Percentiles rank a stretch among this genome's conserved stretches.
Conservation (phyloP, 35 echinoderm and acorn worm species). For the Nesometra sesokonis region DNA sequence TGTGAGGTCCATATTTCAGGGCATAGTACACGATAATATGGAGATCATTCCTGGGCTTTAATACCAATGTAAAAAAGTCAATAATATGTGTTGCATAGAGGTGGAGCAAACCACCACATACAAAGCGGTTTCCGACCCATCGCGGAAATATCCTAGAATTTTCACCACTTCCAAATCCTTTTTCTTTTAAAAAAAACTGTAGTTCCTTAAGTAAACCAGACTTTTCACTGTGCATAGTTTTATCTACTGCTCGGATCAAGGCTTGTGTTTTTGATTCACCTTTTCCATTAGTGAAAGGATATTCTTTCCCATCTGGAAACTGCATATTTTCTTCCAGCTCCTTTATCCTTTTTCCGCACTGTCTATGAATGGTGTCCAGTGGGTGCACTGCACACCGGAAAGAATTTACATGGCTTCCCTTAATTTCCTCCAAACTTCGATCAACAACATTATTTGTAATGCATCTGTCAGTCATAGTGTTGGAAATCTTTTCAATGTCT, state of each 20-base stretch:
- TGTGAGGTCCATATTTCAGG: background rate
- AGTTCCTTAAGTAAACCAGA: constrained; percentile 18
- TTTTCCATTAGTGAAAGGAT: constrained; percentile 8
- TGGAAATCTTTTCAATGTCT: background rate
- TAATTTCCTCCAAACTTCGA: background rate
- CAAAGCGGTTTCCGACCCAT: constrained; percentile 29
- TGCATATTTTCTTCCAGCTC: background rate
- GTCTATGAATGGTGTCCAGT: background rate
- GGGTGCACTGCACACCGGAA: constrained; percentile 29
- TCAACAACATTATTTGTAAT: background rate
- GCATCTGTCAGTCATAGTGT: constrained; percentile 35
- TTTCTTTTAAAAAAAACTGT: constrained; percentile 2
- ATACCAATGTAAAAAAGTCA: constrained; percentile 14
- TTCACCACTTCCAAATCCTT: constrained; percentile 5
- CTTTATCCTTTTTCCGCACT: background rate
- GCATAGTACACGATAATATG: constrained; percentile 20
- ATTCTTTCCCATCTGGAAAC: background rate
- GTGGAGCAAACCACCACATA: constrained; percentile 5
- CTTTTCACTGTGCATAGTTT: constrained; percentile 10
- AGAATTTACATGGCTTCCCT: background rate
- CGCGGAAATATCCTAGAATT: constrained; percentile 16
- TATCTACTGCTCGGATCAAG: constrained; percentile 16
- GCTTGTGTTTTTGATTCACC: constrained; percentile 15
- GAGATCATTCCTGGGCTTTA: constrained; percentile 5
- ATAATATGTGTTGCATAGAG: background rate